Base-by-base conservation (phyloP, 2,888 invertebrate species). In the Apotomis capreana region DNA sequence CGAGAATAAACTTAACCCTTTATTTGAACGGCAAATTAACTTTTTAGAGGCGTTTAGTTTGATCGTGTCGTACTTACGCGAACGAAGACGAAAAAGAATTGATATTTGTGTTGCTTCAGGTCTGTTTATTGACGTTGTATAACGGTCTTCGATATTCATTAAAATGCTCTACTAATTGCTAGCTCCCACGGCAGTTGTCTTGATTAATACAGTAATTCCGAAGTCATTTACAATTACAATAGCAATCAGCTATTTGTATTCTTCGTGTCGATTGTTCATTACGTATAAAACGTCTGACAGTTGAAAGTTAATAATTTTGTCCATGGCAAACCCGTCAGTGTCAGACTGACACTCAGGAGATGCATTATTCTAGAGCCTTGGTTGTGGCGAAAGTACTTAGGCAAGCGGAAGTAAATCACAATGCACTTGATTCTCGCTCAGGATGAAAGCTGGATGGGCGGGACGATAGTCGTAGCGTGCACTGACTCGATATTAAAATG, bases 401-500 rank as follows among this genome's bases (percentile, higher is more conserved):
- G 76, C 77, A 82, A 80, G 79, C 80, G 81, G 83, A 80, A 82
- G 82, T 81, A 81, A 85, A 85, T 85, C 82, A 85, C 85, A 87
- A 85, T 87, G 83, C 82, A 79, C 81, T 83, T 81, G 81, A 83
- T 84, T 85, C 81, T 83, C 80, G 80, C 80, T 78, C 77, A 78
- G 80, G 80, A 80, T 81, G 72, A 82, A 83, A 83, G 80, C 82
- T 79, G 77, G 75, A 78, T 78, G 82, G 81, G 82, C 78, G 77
- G 78, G 80, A 80, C 78, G 80, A 79, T 79, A 78, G 81, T 76
- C 79, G 79, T 77, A 82, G 83, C 83, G 84, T 85, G 84, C 84
- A 81, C 78, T 83, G 84, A 82, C 84, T 82, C 83, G 83, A 84
- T 86, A 86, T 87, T 87, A 85, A 86, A 87, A 87, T 84, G 82